These are phyloP conservation scores for Platysteira castanea DNA, from an alignment of 2,113 vertebrate species.

Conservation along the genomic window DNA sequence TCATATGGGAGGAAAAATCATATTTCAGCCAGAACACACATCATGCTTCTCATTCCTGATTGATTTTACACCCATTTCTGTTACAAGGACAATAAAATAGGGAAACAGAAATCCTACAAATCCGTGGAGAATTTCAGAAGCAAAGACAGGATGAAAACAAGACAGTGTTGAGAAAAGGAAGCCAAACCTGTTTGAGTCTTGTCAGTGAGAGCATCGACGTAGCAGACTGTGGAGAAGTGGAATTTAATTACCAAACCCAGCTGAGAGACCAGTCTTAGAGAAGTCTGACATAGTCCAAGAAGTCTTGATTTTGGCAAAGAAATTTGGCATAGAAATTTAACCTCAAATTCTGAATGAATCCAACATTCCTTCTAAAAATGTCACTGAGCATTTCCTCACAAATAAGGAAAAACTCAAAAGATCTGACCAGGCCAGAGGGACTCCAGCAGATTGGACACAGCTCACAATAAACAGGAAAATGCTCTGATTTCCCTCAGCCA, in stretches of 20 bases:
- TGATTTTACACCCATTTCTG: not conserved
- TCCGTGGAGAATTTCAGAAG: not conserved
- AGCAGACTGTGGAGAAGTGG: not conserved
- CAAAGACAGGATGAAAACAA: not conserved
- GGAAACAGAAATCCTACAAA: not conserved
- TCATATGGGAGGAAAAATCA: not conserved
- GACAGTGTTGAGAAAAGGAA: not conserved
- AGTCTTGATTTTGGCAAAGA: not conserved
- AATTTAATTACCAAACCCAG: not conserved
- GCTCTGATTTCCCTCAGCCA: not conserved
- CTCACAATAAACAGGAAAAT: fast-evolving
- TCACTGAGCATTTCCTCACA: not conserved
- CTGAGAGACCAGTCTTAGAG: not conserved
- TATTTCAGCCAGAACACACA: not conserved
- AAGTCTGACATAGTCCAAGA: not conserved
- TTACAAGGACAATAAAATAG: not conserved
- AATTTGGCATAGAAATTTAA: not conserved
- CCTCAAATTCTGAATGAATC: not conserved
- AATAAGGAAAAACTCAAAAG: not conserved
- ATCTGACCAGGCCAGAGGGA: not conserved
- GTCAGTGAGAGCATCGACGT: not conserved
- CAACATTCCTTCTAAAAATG: fast-evolving
- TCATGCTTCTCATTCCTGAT: not conserved
- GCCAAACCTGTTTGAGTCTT: not conserved
- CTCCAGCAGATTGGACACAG: not conserved